Conservation (phyloP, 2,888 invertebrate species). For the Pseudoips prasinana region DNA sequence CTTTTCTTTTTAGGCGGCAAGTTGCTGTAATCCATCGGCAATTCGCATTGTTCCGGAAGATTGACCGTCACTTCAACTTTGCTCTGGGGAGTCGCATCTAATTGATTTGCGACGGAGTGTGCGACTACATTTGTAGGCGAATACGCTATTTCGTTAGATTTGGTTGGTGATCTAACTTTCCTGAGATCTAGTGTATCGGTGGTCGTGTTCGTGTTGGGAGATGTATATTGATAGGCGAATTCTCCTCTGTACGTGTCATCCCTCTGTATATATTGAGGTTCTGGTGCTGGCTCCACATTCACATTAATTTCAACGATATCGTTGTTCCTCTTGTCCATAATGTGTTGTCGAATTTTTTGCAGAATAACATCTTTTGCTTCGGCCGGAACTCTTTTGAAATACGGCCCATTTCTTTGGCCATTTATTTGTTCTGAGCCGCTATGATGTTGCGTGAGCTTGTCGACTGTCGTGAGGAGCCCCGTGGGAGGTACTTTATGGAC, state of each 20-base stretch:
- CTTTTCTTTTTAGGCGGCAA: constrained; percentile 79
- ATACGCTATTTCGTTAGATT: constrained; percentile 39
- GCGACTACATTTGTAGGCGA: constrained; percentile 48
- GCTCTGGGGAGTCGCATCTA: constrained; percentile 53
- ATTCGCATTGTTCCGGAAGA: constrained; percentile 75
- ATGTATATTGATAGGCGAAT: constrained; percentile 50
- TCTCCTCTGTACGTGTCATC: constrained; percentile 61
- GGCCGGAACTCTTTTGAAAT: constrained; percentile 69
- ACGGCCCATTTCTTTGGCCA: constrained; percentile 44
- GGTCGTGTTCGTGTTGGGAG: constrained; percentile 43
- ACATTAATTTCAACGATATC: constrained; percentile 52
- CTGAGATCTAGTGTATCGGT: constrained; percentile 70
- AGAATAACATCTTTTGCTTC: constrained; percentile 76
- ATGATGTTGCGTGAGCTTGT: constrained; percentile 52
- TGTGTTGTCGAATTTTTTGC: constrained; percentile 78
- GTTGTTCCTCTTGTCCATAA: constrained; percentile 74
- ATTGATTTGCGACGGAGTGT: constrained; percentile 42
- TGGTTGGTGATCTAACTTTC: constrained; percentile 70
- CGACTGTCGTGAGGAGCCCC: constrained; percentile 79
- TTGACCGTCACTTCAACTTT: constrained; percentile 53
- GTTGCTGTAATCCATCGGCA: constrained; percentile 76
- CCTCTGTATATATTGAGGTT: constrained; percentile 60
- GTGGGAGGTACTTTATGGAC: constrained; percentile 49
- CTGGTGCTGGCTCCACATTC: constrained; percentile 40
- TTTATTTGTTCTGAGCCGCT: constrained; percentile 46